Base-by-base conservation (phyloP, 2,888 invertebrate genomes). In the Miltochrista miniata region DNA sequence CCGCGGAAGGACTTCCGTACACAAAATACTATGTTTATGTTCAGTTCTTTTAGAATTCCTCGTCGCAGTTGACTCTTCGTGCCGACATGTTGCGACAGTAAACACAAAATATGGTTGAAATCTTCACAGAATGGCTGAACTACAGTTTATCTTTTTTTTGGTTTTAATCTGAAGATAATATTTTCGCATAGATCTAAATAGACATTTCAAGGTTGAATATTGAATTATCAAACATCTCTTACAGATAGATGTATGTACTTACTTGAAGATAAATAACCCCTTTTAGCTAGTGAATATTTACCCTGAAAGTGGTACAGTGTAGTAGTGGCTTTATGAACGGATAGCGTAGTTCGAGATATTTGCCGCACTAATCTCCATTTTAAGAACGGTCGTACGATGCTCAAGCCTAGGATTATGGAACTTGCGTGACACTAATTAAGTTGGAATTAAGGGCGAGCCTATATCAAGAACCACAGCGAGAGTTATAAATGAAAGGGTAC, bases 391-490 rank as follows among this genome's bases (percentile, higher is more conserved):
- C 84, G 87, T 87, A 79, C 84, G 80, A 86, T 83, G 81, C 83
- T 80, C 84, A 75, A 88, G 87, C 90, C 90, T 87, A 79, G 90
- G 90, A 91, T 91, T 91, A 91, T 76, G 84, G 87, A 89, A 89
- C 90, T 90, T 90, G 90, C 90, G 90, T 91, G 90, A 89, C 87
- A 89, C 90, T 90, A 90, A 91, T 91, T 90, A 90, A 90, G 89
- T 88, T 79, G 90, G 91, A 85, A 90, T 90, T 90, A 90, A 84
- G 87, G 83, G 79, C 86, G 79, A 85, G 85, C 87, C 87, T 87
- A 86, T 87, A 90, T 90, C 89, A 90, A 85, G 87, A 86, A 85
- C 85, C 90, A 77, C 83, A 82, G 76, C 81, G 83, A 77, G 83
- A 87, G 89, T 89, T 88, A 90, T 89, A 90, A 90, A 90, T 88